Percentiles rank a stretch among this genome's conserved stretches.
Conservation (phyloP, 2,797 vertebrate genomes). For the Channa striata region DNA sequence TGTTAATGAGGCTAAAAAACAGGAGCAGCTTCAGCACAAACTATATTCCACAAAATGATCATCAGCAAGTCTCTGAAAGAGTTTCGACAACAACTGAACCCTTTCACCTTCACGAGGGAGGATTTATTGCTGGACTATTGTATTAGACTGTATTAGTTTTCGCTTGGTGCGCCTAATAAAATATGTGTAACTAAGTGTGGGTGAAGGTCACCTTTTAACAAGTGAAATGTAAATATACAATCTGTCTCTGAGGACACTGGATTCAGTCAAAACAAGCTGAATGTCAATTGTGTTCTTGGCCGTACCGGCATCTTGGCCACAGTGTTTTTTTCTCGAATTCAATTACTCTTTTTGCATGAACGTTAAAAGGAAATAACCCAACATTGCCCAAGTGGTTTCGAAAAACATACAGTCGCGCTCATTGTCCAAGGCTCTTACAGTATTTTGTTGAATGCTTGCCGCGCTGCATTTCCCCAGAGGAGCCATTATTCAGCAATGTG, state of each 20-base stretch:
- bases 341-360: constrained; percentile 27
- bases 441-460: neutral
- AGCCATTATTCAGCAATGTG: neutral
- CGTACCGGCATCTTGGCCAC: constrained; percentile 1
- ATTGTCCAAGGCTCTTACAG: neutral
- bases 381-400: neutral
- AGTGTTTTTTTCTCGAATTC: constrained; percentile 21
- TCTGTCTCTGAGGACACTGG: constrained; percentile 1
- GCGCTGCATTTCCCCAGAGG: neutral
- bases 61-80: neutral
- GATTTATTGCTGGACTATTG: neutral
- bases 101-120: neutral
- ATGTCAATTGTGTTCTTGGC: constrained; percentile 30
- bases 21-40: neutral
- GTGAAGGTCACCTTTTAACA: constrained; percentile 27
- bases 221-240: constrained; percentile 34
- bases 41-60: neutral
- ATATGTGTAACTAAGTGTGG: neutral
- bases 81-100: neutral
- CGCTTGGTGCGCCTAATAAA: neutral
- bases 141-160: neutral
- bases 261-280: constrained; percentile 14
- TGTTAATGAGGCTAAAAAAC: neutral
- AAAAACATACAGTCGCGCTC: constrained; percentile 7
- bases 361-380: constrained; percentile 6